Evolutionary conservation across 2,113 vertebrate species (phyloP), one percentile per base, ranked within the genome.

Genomic region (Plecturocebus donacophilus): DNA sequence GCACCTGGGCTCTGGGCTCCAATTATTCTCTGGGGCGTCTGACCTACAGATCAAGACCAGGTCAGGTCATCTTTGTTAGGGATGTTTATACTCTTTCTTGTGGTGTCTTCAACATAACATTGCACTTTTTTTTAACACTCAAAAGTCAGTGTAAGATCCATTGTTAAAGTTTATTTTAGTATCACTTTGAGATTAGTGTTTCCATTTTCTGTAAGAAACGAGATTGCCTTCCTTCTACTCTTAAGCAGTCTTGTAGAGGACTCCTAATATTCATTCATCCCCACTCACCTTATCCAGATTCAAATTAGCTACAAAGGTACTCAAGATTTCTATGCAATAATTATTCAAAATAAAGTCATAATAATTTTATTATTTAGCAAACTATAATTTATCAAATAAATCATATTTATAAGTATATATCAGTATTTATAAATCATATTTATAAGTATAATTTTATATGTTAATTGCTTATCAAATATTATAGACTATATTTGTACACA

Each of bases 281-380:
- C 21, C 56, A 5, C 10, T 70, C 54, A 35, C 73, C 56, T 88
- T 61, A 71, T 7, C 40, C 0, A 8, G 30, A 86, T 73, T 49
- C 35, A 23, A 86, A 91, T 47, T n/a, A 80, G 52, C 32, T 66
- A 20, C 17, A 77, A 52, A 90, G 8, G 3, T 68, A n/a, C 35
- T 82, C 56, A 87, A 21, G 23, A 6, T 19, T 93, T 79, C 10
- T 30, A 35, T 58, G 45, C 9, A 58, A 38, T 70, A 71, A 68
- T 88, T 64, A 85, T 90, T 90, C 11, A 95, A 82, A 81, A 81
- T 56, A 54, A 61, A 85, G 40, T 68, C 27, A 92, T 14, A 95
- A 75, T 87, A 61, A 77, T 52, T 93, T 94, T 21, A 66, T 32
- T 91, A 91, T 56, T 85, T 73, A 58, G 68, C 49, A 85, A 68